phyloP scores from a whole-genome alignment of 2,888 invertebrate species.

The Brachypterus glaber region DNA sequence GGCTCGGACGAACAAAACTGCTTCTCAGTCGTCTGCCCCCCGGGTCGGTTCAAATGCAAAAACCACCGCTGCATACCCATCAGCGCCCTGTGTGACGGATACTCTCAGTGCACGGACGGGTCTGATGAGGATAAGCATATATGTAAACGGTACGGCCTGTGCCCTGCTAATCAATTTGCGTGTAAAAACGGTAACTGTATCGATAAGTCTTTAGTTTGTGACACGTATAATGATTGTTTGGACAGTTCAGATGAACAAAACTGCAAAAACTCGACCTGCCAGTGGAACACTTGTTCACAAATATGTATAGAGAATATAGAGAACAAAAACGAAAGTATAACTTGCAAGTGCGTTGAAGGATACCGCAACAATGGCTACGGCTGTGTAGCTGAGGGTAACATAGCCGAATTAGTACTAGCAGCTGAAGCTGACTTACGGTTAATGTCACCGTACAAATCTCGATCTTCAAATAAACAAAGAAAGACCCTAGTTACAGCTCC shows the following conservation, averaged over 20 bases:
- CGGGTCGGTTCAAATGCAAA: conserved; percentile 37
- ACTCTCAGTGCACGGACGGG: conserved; percentile 63
- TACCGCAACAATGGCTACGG: conserved; percentile 41
- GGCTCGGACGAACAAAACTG: conserved; percentile 49
- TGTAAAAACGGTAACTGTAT: conserved; percentile 50
- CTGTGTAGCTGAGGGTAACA: conserved; percentile 48
- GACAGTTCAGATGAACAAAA: conserved; percentile 42
- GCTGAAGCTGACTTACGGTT: conserved; percentile 50
- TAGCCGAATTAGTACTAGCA: conserved; percentile 56
- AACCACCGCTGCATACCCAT: conserved; percentile 37
- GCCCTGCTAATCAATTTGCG: conserved; percentile 36
- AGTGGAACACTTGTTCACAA: conserved; percentile 71
- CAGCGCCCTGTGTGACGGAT: conserved; percentile 57
- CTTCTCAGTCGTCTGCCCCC: conserved; percentile 40
- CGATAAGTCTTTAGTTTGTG: conserved; percentile 46
- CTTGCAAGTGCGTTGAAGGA: conserved; percentile 57
- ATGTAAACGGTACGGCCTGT: conserved; percentile 30
- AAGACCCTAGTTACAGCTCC: conserved; percentile 36
- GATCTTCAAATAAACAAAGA: conserved; percentile 35
- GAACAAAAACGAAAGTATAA: conserved; percentile 45
- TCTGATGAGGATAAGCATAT: conserved; percentile 53
- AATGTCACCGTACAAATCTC: conserved; percentile 54
- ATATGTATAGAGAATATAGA: conserved; percentile 57
- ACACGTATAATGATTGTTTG: conserved; percentile 48
- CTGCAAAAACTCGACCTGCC: conserved; percentile 41